Conservation (phyloP, 1,140 invertebrate genomes). For the Halictus rubicundus region DNA sequence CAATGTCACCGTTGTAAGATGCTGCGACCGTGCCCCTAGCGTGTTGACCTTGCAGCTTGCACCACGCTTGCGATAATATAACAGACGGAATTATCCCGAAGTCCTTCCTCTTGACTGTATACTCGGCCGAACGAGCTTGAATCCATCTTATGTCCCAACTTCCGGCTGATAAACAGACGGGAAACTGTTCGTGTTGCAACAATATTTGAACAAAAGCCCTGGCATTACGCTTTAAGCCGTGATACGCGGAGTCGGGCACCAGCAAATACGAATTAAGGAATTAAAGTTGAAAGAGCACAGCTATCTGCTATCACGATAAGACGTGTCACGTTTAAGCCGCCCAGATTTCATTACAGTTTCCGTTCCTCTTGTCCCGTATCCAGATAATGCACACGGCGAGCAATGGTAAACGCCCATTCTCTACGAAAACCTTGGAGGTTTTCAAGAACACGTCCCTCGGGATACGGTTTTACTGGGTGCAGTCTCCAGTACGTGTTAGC, state of each 20-base stretch:
- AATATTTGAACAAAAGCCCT: slow-evolving; percentile 50
- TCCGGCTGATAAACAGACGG: slow-evolving; percentile 45
- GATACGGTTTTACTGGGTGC: neutral
- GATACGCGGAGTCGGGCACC: slow-evolving; percentile 43
- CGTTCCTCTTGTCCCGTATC: neutral
- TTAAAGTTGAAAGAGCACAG: slow-evolving; percentile 44
- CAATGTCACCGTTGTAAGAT: neutral
- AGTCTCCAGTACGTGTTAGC: too few relatives aligned
- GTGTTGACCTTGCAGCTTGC: slow-evolving; percentile 3
- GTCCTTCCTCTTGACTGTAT: neutral
- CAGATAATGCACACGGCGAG: neutral
- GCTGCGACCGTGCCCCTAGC: neutral
- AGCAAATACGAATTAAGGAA: slow-evolving; percentile 47
- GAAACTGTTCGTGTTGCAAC: slow-evolving; percentile 27
- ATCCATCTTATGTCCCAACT: slow-evolving; percentile 30
- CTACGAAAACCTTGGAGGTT: neutral
- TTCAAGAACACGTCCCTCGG: neutral
- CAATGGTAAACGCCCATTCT: neutral
- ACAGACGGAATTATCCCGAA: slow-evolving; percentile 21
- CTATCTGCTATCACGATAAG: slow-evolving; percentile 9
- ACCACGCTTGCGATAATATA: neutral
- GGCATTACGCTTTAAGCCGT: slow-evolving; percentile 18
- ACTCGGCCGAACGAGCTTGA: slow-evolving; percentile 5
- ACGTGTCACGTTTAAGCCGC: slow-evolving; percentile 7
- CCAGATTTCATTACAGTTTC: slow-evolving; percentile 21